phyloP scores from a whole-genome alignment of 1,140 invertebrate genomes.

The Acyrthosiphon pisum region DNA sequence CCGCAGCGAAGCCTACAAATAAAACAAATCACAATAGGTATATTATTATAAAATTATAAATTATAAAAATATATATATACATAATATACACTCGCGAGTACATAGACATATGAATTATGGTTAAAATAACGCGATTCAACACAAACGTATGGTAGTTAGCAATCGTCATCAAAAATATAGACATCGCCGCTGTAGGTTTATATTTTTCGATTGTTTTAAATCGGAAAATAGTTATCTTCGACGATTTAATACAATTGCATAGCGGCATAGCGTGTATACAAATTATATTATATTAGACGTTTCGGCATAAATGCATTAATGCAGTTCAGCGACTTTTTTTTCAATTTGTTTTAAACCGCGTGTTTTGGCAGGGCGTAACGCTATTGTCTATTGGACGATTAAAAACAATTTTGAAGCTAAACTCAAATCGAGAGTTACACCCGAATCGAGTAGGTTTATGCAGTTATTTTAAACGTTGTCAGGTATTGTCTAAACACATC shows the following conservation, averaged over 20 bases:
- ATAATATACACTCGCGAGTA: not conserved
- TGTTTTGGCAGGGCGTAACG: not conserved
- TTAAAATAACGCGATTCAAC: not conserved
- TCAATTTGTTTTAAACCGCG: not conserved
- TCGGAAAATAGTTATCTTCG: not conserved
- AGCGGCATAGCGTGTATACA: too few species aligned
- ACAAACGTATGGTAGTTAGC: not conserved
- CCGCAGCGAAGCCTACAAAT: slow-evolving; percentile 71
- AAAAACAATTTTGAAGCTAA: not conserved
- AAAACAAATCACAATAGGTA: not conserved
- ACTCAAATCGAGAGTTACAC: not conserved
- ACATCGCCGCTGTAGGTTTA: not conserved
- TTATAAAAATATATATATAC: too few species aligned
- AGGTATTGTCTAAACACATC: not conserved
- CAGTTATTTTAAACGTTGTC: not conserved
- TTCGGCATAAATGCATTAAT: not conserved
- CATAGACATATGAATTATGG: not conserved
- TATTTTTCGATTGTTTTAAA: not conserved
- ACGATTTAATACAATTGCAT: not conserved
- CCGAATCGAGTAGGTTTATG: not conserved
- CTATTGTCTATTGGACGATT: not conserved
- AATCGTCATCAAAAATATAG: not conserved
- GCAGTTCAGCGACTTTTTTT: not conserved
- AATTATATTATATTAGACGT: not conserved
- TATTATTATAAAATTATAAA: too few species aligned